Evolutionary conservation across 2,113 vertebrate species (phyloP), one percentile per base, ranked within the genome.

Genomic region (Actinemys pallida): DNA sequence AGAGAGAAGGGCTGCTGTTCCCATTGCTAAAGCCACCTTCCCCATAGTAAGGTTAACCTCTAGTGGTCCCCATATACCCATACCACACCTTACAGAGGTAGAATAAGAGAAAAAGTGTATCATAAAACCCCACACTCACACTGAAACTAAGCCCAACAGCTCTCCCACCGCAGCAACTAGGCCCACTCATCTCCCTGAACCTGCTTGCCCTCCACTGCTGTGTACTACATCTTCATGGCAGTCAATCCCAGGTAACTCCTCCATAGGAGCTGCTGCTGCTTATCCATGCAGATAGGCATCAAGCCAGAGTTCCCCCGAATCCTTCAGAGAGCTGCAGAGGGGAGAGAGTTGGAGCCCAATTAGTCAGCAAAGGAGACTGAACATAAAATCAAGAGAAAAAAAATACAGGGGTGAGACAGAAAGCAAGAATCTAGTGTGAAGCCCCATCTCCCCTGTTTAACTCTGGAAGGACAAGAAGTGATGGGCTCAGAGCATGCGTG

Each of bases 281-380:
- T 98, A 99, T 75, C 98, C 98, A 89, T 98, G 98, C 17, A 99
- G 98, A 17, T 99, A 99, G 42, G 99, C 99, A 27, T 99, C 98
- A 0, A 98, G 97, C 99, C 99, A 99, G 84, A 98, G 97, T 56
- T 99, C 98, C n/a, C 99, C 99, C 0, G 98, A 99, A 88, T 98
- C 98, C 93, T 98, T 99, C 94, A 99, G 97, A 83, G 98, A 99
- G 94, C 98, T 99, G 98, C 35, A 90, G 27, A 49, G 84, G 87
- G 25, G 72, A 29, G 87, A 76, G 92, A 90, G 27, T 62, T 62
- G 11, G 83, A 92, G 89, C 2, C 50, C 50, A 25, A 87, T 83
- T 96, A 91, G 39, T 57, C 59, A 65, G 59, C 27, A 62, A 11
- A 62, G 57, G 57, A 62, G 12, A 62, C 12, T 27, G 57, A 62